Evolutionary conservation across 2,113 vertebrate genomes (phyloP), one percentile per base, ranked within the genome.

Genomic region (Typhlomys cinereus): DNA sequence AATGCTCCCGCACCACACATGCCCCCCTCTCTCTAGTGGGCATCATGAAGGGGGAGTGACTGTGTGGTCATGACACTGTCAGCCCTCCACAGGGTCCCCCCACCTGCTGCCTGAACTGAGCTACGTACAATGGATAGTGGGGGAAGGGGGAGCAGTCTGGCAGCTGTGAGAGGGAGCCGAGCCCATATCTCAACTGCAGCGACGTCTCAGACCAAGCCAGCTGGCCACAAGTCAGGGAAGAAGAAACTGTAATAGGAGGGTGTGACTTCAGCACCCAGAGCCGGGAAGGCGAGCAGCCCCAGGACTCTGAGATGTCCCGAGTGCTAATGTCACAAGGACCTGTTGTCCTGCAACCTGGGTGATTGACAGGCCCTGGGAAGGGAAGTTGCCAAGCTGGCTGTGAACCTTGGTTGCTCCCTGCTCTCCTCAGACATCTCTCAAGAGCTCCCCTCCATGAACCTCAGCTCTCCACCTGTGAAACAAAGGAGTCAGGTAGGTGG

Each of bases 1-100:
- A 20, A 21, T 23, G 44, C 21, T 29, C 0, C 12, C 7, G 0
- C 2, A 2, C 6, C 18, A 34, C 61, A 0, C 3, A 27, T 11
- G 9, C 23, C 5, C 2, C 3, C 34, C 1, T 36, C 25, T 67
- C 50, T 36, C 23, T 80, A 13, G 2, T 7, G 41, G 6, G 2
- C 18, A 20, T 41, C 36, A 71, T 75, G 39, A 59, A 66, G 39
- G 52, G 11, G n/a, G 46, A 23, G 46, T 23, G 34, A 69, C 82
- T 69, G 44, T 2, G 29, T n/a, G 62, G 48, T 18, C 46, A 17
- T 6, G 44, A 34, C 21, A 18, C 1, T 4, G 0, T 57, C 44
- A 14, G 50, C 39, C 25, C 39, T 74, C 57, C 54, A 59, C 52
- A 54, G 54, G 54, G 59, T 41, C 13, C 82, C 48, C 17, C 54